Evolutionary conservation across 1,140 invertebrate genomes (phyloP).

Genomic region (Papilio glaucus): DNA sequence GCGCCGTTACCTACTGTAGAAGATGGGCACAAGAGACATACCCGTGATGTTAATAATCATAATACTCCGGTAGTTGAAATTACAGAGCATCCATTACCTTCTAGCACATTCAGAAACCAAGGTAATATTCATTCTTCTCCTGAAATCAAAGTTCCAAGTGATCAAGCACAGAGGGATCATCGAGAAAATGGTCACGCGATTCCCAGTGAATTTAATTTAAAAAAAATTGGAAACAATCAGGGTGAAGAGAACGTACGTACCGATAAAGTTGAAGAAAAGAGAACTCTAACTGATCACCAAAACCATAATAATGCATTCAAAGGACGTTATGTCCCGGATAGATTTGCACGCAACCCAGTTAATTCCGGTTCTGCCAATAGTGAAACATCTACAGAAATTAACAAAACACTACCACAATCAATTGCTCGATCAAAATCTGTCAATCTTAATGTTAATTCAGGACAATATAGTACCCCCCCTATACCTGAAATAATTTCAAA

Average conservation of each 20-base stretch:
- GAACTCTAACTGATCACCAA: background rate
- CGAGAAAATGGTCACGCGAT: background rate
- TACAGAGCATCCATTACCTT: background rate
- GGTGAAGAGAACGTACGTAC: background rate
- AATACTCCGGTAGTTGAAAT: background rate
- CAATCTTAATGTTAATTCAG: background rate
- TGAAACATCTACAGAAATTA: background rate
- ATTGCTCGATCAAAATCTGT: background rate
- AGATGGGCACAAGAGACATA: constrained; percentile 18
- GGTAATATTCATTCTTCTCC: background rate
- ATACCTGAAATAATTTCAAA: background rate
- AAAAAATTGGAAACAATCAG: background rate
- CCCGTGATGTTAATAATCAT: background rate
- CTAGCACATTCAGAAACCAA: background rate
- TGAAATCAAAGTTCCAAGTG: background rate
- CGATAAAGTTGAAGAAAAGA: constrained; percentile 1
- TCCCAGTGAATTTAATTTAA: background rate
- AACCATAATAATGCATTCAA: background rate
- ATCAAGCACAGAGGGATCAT: background rate
- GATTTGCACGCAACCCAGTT: constrained; percentile 2
- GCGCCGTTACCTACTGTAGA: background rate
- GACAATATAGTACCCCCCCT: background rate
- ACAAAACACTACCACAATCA: background rate
- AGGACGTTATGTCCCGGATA: background rate
- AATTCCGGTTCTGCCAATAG: background rate